Evolutionary conservation across 2,113 vertebrate genomes (phyloP), one percentile per base, ranked within the genome.

Genomic region (Okapia johnstoni): DNA sequence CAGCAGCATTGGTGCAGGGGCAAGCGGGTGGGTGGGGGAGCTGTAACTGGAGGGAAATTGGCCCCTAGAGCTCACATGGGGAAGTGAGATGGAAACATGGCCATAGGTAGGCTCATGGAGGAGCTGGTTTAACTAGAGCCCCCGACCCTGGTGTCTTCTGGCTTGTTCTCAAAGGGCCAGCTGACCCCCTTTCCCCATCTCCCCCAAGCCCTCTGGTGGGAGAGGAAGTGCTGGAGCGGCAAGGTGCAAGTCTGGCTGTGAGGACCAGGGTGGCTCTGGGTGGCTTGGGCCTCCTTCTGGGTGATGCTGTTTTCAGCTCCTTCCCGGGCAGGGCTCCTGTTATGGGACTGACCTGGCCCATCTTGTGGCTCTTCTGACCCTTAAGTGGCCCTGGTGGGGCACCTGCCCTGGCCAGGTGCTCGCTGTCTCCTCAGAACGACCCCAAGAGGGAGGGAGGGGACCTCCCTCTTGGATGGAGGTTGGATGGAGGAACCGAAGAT

Each of bases 111-210:
- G 50, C 48, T 25, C 9, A 46, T 1, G 46, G 76, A 52, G 17
- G 48, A 12, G 23, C 17, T 25, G 52, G 30, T 28, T 54, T 40
- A 60, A 54, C 14, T 48, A 7, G 10, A 57, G 28, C 15, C 85
- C 15, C 19, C 2, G 8, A 7, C 14, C 0, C 2, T 4, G 13
- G 70, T 3, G 4, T 54, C n/a, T 60, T 43, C 26, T 26, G 28
- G 76, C 55, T 23, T 7, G 28, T 36, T 57, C 54, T 76, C 52
- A 9, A 7, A 80, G 66, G 92, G 36, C 33, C 63, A 7, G 36
- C 48, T 73, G 85, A 12, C 14, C 36, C 70, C 70, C 66, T 40
- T 25, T 6, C 40, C 36, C 40, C 70, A 26, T 26, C 21, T 7
- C 6, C 23, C 11, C 70, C 70, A 81, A 66, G 46, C 55, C 14